phyloP scores from a whole-genome alignment of 2,113 vertebrate species.

The Microcebus ravelobensis region DNA sequence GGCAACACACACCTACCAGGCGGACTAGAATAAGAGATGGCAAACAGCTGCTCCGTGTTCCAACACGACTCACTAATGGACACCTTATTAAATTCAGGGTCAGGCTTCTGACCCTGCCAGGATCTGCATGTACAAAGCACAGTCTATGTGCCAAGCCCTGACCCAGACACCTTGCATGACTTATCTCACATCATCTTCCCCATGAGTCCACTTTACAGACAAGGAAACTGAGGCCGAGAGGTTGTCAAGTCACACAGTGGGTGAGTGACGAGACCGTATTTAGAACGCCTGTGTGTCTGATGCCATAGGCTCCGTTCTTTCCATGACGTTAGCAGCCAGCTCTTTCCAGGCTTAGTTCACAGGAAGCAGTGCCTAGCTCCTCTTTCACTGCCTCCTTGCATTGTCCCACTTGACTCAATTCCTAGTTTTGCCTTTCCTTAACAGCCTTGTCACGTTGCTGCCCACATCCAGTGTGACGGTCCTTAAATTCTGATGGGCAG shows the following conservation, averaged over 20 bases:
- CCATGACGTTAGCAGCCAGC: neutral
- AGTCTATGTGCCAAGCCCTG: neutral
- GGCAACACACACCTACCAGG: neutral
- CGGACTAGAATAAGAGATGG: neutral
- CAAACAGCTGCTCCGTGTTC: neutral
- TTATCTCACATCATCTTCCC: neutral
- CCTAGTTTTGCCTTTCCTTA: neutral
- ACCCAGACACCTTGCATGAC: neutral
- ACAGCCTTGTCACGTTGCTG: neutral
- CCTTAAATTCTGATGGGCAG: neutral
- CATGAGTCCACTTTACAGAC: neutral
- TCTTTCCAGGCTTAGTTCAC: neutral
- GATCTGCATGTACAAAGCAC: too few relatives aligned
- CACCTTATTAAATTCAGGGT: neutral
- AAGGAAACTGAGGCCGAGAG: neutral
- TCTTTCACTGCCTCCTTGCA: accelerated
- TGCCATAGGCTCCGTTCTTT: accelerated
- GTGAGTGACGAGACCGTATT: neutral
- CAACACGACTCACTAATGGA: neutral
- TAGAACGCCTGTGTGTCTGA: accelerated
- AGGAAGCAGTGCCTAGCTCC: neutral
- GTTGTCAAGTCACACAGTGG: neutral
- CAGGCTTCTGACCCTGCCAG: neutral
- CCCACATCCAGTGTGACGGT: neutral
- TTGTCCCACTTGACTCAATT: neutral